A percentile compares a stretch with the other conserved stretches of the same genome.
Evolutionary conservation across 1,140 invertebrate species (phyloP).

Genomic region (Bombus superbus): DNA sequence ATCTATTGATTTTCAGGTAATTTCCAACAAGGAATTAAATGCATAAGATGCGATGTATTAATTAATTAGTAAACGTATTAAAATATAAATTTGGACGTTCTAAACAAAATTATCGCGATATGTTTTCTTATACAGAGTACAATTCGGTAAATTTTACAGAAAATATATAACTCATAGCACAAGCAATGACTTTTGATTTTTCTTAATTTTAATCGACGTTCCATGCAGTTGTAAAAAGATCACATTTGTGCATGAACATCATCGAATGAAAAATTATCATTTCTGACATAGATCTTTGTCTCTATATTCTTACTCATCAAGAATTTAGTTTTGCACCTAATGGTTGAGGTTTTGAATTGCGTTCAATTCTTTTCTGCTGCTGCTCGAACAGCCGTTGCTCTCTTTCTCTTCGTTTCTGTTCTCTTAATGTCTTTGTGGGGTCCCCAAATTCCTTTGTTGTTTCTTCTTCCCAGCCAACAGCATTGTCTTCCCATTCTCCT

Average conservation of each 20-base stretch:
- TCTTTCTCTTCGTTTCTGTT: constrained; percentile 81
- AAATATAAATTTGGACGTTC: background rate
- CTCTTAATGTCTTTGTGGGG: constrained; percentile 76
- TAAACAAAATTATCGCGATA: background rate
- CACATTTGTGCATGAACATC: background rate
- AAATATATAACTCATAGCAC: background rate
- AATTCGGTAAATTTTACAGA: background rate
- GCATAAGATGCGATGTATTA: background rate
- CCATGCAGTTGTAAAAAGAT: background rate
- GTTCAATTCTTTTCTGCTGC: constrained; percentile 81
- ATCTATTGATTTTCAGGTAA: background rate
- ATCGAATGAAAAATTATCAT: constrained; percentile 21
- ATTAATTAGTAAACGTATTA: background rate
- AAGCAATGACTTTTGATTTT: constrained; percentile 14
- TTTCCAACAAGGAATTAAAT: background rate
- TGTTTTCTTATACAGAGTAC: background rate
- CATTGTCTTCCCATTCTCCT: constrained; percentile 83
- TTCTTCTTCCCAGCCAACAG: constrained; percentile 82
- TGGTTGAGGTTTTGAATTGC: constrained; percentile 74
- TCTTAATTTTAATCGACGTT: background rate
- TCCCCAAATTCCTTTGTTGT: constrained; percentile 80
- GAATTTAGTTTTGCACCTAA: constrained; percentile 81
- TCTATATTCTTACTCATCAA: constrained; percentile 68
- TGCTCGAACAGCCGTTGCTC: constrained; percentile 81
- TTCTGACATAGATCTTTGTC: background rate